These are phyloP conservation scores for Galeruca laticollis DNA, from an alignment of 2,888 invertebrate genomes.

Conservation along the genomic window DNA sequence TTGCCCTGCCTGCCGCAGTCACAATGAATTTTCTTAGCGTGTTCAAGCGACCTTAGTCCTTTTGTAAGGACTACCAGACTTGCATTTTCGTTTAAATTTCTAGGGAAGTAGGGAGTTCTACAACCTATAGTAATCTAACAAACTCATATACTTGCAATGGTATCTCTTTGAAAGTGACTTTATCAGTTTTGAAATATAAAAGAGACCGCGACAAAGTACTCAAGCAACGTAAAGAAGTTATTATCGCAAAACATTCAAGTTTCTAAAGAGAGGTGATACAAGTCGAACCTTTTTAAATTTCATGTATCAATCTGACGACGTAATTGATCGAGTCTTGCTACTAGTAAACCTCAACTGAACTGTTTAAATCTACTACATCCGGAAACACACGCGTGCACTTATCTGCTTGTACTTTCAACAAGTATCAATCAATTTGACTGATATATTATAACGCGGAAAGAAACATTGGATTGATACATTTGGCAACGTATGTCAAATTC, in stretches of 20 bases:
- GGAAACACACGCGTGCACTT: conserved; percentile 50
- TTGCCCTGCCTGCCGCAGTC: too few species aligned
- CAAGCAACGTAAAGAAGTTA: conserved; percentile 44
- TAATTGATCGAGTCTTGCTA: conserved; percentile 58
- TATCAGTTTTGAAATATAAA: conserved; percentile 24
- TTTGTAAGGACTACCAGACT: too few species aligned
- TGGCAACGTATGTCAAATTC: too few species aligned
- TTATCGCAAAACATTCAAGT: conserved; percentile 58
- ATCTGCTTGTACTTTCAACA: conserved; percentile 52
- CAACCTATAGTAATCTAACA: conserved; percentile 1
- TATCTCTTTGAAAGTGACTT: conserved; percentile 25
- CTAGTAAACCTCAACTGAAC: conserved; percentile 55
- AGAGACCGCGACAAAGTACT: conserved; percentile 19
- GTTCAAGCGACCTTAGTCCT: too few species aligned
- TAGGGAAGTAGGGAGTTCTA: too few species aligned
- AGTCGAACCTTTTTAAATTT: conserved; percentile 59
- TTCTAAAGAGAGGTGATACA: conserved; percentile 52
- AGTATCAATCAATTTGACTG: conserved; percentile 56
- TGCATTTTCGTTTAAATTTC: too few species aligned
- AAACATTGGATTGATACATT: too few species aligned
- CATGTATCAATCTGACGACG: conserved; percentile 57
- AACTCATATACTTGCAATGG: conserved; percentile 4
- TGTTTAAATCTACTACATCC: conserved; percentile 43
- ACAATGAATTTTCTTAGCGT: too few species aligned
- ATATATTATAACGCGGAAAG: too few species aligned